phyloP scores from a whole-genome alignment of 2,113 vertebrate species.

The Prionailurus bengalensis region DNA sequence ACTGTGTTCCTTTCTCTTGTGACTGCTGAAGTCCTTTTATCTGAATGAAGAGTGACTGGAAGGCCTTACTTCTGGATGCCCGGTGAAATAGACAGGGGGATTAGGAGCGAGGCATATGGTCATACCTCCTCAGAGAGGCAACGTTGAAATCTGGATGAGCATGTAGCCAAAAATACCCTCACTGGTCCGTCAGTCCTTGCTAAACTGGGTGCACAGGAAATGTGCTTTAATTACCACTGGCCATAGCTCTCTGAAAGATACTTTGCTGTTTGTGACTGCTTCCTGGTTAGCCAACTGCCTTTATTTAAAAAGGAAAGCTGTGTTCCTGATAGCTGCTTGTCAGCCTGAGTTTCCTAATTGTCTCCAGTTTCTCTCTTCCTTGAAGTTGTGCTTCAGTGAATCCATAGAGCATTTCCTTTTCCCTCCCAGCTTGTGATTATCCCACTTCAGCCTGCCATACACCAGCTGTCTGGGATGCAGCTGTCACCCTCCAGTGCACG shows the following conservation, averaged over 20 bases:
- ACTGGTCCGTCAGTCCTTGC: background rate
- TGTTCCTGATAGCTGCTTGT: slow-evolving; percentile 69
- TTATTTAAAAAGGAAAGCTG: background rate
- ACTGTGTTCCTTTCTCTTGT: background rate
- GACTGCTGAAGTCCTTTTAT: background rate
- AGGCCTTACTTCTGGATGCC: background rate
- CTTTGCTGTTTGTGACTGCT: slow-evolving; percentile 15
- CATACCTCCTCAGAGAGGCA: background rate
- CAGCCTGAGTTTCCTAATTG: slow-evolving; percentile 59
- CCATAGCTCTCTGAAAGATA: background rate
- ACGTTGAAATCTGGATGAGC: slow-evolving; percentile 39
- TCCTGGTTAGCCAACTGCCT: slow-evolving; percentile 17
- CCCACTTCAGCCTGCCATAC: background rate
- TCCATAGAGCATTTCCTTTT: slow-evolving; percentile 65
- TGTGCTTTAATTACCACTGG: slow-evolving; percentile 52
- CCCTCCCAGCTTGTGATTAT: slow-evolving; percentile 46
- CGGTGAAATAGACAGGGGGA: background rate
- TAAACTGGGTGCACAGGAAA: slow-evolving; percentile 64
- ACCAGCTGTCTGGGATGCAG: slow-evolving; percentile 66
- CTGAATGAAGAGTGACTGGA: background rate
- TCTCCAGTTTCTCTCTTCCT: slow-evolving; percentile 55
- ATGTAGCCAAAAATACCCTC: slow-evolving; percentile 57
- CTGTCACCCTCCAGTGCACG: background rate
- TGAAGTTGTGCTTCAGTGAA: slow-evolving; percentile 60
- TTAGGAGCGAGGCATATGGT: background rate